Percentiles rank a stretch among this genome's conserved stretches.
Conservation (phyloP, 1,140 invertebrate genomes). For the Drosophila leontia region DNA sequence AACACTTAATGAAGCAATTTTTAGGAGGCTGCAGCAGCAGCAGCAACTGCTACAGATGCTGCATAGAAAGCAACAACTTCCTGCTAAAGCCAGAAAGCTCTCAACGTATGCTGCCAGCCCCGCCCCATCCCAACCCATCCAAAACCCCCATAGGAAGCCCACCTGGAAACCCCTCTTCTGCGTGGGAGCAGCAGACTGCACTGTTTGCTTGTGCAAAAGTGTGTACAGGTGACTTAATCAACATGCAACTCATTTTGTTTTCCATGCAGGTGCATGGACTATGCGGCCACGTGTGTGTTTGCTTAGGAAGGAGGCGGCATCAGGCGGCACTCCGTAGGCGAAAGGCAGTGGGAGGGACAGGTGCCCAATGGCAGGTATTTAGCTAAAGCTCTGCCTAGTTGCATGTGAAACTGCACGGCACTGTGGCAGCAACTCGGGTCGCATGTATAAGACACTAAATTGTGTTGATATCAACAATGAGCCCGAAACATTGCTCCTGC, state of each 20-base stretch:
- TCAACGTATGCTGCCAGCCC: constrained; percentile 13
- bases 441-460: constrained; percentile 79
- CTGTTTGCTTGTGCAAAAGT: constrained; percentile 70
- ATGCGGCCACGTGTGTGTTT: constrained; percentile 51
- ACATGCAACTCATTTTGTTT: constrained; percentile 83
- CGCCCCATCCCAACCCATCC: neutral
- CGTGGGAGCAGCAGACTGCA: constrained; percentile 33
- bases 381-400: constrained; percentile 69
- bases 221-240: constrained; percentile 83
- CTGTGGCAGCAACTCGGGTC: constrained; percentile 40
- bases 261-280: constrained; percentile 55
- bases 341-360: constrained; percentile 2
- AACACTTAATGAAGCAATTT: constrained; percentile 83
- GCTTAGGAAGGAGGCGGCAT: constrained; percentile 41
- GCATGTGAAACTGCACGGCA: constrained; percentile 46
- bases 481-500: constrained; percentile 71
- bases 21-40: constrained; percentile 53
- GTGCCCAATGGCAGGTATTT: constrained; percentile 60
- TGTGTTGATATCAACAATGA: constrained; percentile 83
- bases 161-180: constrained; percentile 3
- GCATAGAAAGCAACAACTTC: constrained; percentile 79
- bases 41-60: constrained; percentile 51
- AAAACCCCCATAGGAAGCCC: neutral
- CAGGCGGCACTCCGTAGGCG: constrained; percentile 11
- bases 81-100: constrained; percentile 72